Evolutionary conservation across 2,888 invertebrate species (phyloP).

Genomic region (Tinea semifulvella): DNA sequence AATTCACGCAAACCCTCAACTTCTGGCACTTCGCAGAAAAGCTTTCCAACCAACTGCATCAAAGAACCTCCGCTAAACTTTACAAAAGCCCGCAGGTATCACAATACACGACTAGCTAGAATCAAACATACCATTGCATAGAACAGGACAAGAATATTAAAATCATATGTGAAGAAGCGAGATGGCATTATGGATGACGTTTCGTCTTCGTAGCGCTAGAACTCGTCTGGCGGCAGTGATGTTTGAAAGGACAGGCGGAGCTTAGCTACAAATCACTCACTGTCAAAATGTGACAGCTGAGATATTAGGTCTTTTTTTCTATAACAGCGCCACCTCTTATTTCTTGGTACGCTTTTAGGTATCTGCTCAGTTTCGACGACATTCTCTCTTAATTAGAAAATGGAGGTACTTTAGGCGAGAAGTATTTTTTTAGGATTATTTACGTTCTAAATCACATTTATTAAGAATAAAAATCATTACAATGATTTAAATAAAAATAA

Average conservation of each 20-base stretch:
- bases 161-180: conserved; percentile 34
- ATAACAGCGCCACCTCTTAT: conserved; percentile 60
- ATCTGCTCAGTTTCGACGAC: conserved; percentile 25
- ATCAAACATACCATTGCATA: conserved; percentile 40
- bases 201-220: conserved; percentile 54
- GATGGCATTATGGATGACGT: conserved; percentile 48
- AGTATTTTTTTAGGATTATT: too few species aligned
- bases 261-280: conserved; percentile 69
- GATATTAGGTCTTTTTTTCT: conserved; percentile 68
- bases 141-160: conserved; percentile 40
- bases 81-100: conserved; percentile 64
- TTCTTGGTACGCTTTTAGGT: conserved; percentile 34
- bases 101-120: conserved; percentile 30
- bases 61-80: conserved; percentile 43
- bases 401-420: too few species aligned
- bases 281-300: conserved; percentile 69
- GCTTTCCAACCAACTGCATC: conserved; percentile 18
- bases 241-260: conserved; percentile 70
- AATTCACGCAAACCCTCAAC: conserved; percentile 21
- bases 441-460: too few species aligned
- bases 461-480: too few species aligned
- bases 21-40: conserved; percentile 18
- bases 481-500: too few species aligned
- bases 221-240: conserved; percentile 64
- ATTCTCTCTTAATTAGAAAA: conserved; percentile 21